Percentiles rank a stretch among this genome's conserved stretches.
phyloP scores from a whole-genome alignment of 2,797 vertebrate species.

The Clarias platycephalus region DNA sequence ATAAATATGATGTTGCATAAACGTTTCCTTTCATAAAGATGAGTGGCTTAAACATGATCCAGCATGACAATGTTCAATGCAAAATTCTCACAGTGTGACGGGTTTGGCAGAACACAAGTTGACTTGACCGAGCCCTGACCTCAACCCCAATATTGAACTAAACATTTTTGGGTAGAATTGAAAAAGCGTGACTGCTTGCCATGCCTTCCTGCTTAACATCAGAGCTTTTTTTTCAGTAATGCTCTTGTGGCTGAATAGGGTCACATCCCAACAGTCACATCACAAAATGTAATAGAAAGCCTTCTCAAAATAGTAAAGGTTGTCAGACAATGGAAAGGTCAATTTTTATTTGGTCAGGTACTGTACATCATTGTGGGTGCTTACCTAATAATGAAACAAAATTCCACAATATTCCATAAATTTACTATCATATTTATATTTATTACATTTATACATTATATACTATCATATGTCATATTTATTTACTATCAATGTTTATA shows the following conservation, averaged over 20 bases:
- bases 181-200: not conserved
- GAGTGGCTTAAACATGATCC: not conserved
- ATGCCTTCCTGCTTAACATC: not conserved
- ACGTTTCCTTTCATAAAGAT: not conserved
- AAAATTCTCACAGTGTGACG: not conserved
- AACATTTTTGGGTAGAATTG: not conserved
- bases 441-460: too few species aligned
- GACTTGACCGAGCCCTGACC: not conserved
- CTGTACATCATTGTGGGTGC: not conserved
- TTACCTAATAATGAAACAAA: not conserved
- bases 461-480: not conserved
- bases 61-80: not conserved
- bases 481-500: not conserved
- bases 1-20: not conserved
- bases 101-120: not conserved
- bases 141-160: not conserved
- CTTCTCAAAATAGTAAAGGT: not conserved
- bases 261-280: not conserved
- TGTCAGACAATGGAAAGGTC: not conserved
- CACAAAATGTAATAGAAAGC: not conserved
- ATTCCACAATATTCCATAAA: not conserved
- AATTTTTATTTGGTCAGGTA: not conserved
- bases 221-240: not conserved
- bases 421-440: too few species aligned
- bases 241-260: not conserved